Conservation (phyloP, 2,113 vertebrate species). For the Brienomyrus brachyistius region DNA sequence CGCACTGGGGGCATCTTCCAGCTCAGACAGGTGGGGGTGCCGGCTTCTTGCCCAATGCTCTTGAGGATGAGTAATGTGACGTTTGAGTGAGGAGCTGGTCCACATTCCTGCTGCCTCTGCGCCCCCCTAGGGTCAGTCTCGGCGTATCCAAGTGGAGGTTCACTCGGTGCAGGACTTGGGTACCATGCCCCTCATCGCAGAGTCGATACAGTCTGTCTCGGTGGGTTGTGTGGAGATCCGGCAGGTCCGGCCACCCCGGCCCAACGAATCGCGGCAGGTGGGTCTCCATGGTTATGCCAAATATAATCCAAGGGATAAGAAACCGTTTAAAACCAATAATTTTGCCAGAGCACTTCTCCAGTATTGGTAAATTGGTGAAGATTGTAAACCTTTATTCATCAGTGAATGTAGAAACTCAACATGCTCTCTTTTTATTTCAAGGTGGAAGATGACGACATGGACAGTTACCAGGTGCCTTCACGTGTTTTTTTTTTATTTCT, state of each 20-base stretch:
- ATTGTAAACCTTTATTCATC: background rate
- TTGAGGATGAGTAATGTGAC: background rate
- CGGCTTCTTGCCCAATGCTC: background rate
- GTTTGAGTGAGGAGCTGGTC: background rate
- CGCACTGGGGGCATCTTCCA: slow-evolving; percentile 88
- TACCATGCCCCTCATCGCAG: slow-evolving; percentile 86
- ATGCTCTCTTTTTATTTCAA: background rate
- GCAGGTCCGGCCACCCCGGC: slow-evolving; percentile 52
- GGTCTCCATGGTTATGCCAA: background rate
- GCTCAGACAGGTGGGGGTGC: slow-evolving; percentile 76
- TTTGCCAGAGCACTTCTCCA: background rate
- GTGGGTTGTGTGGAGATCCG: slow-evolving; percentile 83
- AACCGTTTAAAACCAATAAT: background rate
- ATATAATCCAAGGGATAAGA: background rate
- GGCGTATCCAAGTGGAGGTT: slow-evolving; percentile 84
- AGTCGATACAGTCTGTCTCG: slow-evolving; percentile 79
- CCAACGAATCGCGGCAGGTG: slow-evolving; percentile 59
- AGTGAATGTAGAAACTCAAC: background rate
- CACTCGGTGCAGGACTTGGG: slow-evolving; percentile 91
- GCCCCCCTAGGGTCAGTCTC: slow-evolving; percentile 77
- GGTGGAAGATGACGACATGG: slow-evolving; percentile 84
- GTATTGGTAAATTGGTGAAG: background rate
- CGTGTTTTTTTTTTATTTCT: background rate
- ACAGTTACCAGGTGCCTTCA: slow-evolving; percentile 87
- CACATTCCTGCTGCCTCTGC: background rate